These are phyloP conservation scores for Phoxinus dragarum DNA, from an alignment of 2,797 vertebrate genomes.

Conservation along the genomic window DNA sequence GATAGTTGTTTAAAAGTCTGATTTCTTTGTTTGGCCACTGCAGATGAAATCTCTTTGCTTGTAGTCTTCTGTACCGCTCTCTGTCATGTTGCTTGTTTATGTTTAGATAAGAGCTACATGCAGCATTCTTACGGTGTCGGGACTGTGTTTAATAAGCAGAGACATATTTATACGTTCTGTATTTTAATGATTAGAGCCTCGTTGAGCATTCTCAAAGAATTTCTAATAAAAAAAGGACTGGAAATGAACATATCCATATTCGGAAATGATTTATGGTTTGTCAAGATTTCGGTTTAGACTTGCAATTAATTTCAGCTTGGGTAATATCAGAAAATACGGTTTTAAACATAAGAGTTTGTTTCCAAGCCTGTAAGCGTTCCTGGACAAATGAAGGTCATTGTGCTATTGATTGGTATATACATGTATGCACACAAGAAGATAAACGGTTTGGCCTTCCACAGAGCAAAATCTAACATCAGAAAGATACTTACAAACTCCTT, in stretches of 20 bases:
- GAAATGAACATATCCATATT: slow-evolving; percentile 13
- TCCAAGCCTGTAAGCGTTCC: not conserved
- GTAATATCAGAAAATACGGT: not conserved
- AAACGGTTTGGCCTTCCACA: slow-evolving; percentile 11
- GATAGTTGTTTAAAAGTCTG: slow-evolving; percentile 36
- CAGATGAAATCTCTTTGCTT: slow-evolving; percentile 31
- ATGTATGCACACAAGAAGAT: slow-evolving; percentile 3
- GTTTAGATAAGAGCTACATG: slow-evolving; percentile 25
- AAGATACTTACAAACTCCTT: not conserved
- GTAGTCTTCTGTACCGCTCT: slow-evolving; percentile 22
- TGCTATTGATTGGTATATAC: slow-evolving; percentile 29
- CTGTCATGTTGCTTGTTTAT: slow-evolving; percentile 31
- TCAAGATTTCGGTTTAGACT: not conserved
- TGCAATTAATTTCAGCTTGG: slow-evolving; percentile 1
- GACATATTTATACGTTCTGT: slow-evolving; percentile 20
- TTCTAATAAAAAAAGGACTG: not conserved
- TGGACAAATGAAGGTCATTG: slow-evolving; percentile 28
- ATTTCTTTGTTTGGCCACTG: slow-evolving; percentile 44
- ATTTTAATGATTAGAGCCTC: slow-evolving; percentile 19
- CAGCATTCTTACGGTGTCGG: not conserved
- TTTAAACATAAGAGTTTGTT: not conserved
- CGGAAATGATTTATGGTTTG: not conserved
- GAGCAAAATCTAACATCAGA: not conserved
- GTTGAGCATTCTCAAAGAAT: slow-evolving; percentile 10
- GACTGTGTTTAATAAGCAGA: slow-evolving; percentile 19